A percentile compares a stretch with the other conserved stretches of the same genome.
These are phyloP conservation scores for Eumerus sabulonum DNA, from an alignment of 2,888 invertebrate species.

Conservation along the genomic window DNA sequence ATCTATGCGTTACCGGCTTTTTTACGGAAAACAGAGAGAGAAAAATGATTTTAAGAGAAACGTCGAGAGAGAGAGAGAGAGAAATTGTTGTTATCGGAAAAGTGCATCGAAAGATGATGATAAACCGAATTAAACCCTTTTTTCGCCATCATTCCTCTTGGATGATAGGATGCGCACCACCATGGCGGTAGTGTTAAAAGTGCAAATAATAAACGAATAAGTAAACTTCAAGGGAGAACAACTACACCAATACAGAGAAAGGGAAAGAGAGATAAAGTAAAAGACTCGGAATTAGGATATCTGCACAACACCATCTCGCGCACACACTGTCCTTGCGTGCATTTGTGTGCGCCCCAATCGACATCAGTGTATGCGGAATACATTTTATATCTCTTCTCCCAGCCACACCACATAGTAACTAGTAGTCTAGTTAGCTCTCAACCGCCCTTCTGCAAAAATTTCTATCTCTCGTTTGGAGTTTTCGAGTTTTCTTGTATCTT, in stretches of 20 bases:
- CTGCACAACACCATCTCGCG: neutral
- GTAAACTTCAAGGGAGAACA: conserved; percentile 11
- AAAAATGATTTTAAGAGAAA: neutral
- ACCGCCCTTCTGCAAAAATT: conserved; percentile 63
- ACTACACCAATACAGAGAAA: conserved; percentile 6
- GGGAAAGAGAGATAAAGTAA: neutral
- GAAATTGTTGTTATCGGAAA: neutral
- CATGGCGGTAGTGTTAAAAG: conserved; percentile 8
- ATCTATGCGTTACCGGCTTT: conserved; percentile 40
- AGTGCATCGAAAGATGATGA: conserved; percentile 22
- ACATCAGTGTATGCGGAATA: too few species aligned
- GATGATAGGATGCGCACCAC: too few species aligned
- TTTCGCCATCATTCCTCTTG: too few species aligned
- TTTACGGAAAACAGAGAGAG: too few species aligned
- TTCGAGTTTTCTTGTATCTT: conserved; percentile 8
- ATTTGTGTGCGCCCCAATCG: conserved; percentile 24
- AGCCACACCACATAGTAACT: conserved; percentile 19
- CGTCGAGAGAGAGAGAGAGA: conserved; percentile 42
- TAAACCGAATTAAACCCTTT: too few species aligned
- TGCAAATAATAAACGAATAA: conserved; percentile 32
- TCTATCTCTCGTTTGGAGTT: conserved; percentile 37
- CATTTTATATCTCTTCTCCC: conserved; percentile 37
- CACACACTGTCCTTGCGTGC: conserved; percentile 31
- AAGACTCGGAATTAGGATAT: conserved; percentile 1
- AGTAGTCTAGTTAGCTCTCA: conserved; percentile 34